Base-by-base conservation (phyloP, 2,888 invertebrate species). In the Catocala sponsa region DNA sequence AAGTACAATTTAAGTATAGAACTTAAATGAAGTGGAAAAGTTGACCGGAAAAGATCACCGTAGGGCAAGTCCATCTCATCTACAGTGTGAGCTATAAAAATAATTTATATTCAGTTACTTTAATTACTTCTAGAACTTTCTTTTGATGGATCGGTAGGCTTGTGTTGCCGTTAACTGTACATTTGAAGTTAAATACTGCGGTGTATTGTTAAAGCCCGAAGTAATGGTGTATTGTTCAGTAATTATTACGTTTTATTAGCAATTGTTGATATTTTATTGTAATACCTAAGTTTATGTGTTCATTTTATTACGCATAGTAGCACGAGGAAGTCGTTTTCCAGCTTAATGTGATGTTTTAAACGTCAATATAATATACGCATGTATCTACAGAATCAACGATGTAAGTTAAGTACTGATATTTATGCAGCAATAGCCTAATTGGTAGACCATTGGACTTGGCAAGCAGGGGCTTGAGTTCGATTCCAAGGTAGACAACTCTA, bases 21-120 rank as follows among this genome's bases (percentile, higher is more conserved):
- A 94, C 91, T 93, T 92, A 92, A 94, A 93, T 93, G 92, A 94
- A 94, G 92, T 91, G 89, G 91, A 90, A 91, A 93, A 93, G 91
- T 93, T 92, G 90, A 89, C 91, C 90, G 82, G 84, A 78, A 81
- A 82, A 85, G 86, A 88, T 88, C 85, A 86, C 86, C 82, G 59
- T 55, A 64, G 75, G 73, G 76, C 68, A 70, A 65, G 63, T 58
- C 47, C 35, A 15, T 46, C 51, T 49, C 42, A 32, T 49, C 46
- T 59, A 42, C 62, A 49, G 12, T 72, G 70, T 77, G 59, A 59
- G 69, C 57, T 59, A 65, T 74, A 72, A 68, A 71, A 68, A 52
- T 65, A 68, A 78, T 70, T 79, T 55, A 51, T 59, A 59, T 59
- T 46, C 59, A 48, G 60, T 61, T 49, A 46, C 41, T 51, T 61